Conservation (phyloP, 1,140 invertebrate genomes). For the Drosophila biarmipes region DNA sequence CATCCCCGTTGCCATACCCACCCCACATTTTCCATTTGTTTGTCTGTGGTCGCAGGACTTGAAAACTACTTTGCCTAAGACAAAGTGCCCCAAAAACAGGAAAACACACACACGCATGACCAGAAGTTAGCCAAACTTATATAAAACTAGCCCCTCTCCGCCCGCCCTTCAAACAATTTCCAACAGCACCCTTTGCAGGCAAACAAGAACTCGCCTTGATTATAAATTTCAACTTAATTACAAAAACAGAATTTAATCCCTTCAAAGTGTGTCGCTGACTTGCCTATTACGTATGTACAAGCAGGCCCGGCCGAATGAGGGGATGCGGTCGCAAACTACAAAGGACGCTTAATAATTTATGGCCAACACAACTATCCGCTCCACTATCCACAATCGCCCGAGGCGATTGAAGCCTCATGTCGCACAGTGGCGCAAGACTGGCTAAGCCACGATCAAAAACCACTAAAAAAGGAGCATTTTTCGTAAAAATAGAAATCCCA, state of each 20-base stretch:
- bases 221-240: slow-evolving; percentile 84
- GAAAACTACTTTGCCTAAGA: slow-evolving; percentile 79
- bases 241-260: slow-evolving; percentile 82
- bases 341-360: slow-evolving; percentile 71
- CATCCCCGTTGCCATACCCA: neutral
- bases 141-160: slow-evolving; percentile 4
- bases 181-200: slow-evolving; percentile 12
- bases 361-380: slow-evolving; percentile 71
- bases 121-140: slow-evolving; percentile 33
- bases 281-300: slow-evolving; percentile 23
- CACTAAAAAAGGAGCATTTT: too few relatives aligned
- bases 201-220: slow-evolving; percentile 69
- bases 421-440: slow-evolving; percentile 46
- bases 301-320: slow-evolving; percentile 1
- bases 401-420: slow-evolving; percentile 16
- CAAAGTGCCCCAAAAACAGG: slow-evolving; percentile 42
- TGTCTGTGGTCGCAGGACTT: slow-evolving; percentile 74
- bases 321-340: slow-evolving; percentile 35
- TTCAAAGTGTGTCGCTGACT: slow-evolving; percentile 76
- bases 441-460: too few relatives aligned
- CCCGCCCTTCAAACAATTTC: neutral
- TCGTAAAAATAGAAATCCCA: too few relatives aligned
- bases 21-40: slow-evolving; percentile 36
- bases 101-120: slow-evolving; percentile 27
- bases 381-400: slow-evolving; percentile 39